Evolutionary conservation across 1,140 invertebrate genomes (phyloP).

Genomic region (Parasteatoda tepidariorum): DNA sequence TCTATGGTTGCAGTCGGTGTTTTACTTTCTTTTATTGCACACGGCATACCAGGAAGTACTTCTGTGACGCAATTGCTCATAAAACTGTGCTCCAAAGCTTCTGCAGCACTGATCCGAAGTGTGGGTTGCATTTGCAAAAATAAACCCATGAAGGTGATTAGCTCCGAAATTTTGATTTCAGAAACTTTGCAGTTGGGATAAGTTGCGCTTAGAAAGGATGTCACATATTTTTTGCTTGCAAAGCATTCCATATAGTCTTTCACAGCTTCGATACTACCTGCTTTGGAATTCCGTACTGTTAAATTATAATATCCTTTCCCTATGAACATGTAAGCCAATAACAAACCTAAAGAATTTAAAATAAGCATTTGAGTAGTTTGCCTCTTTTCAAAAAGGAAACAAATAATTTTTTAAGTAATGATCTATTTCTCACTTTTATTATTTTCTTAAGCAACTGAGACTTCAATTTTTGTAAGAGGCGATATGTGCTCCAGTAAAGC

Average conservation of each 20-base stretch:
- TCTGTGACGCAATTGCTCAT: not conserved
- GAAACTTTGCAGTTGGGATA: conserved; percentile 5
- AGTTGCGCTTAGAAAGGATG: conserved; percentile 10
- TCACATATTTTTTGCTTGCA: not conserved
- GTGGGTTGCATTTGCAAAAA: conserved; percentile 14
- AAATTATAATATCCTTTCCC: conserved; percentile 34
- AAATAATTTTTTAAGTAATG: not conserved
- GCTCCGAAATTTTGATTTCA: not conserved
- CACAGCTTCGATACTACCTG: conserved; percentile 6
- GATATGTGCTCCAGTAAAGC: not conserved
- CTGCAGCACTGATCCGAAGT: not conserved
- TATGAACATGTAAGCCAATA: conserved; percentile 21
- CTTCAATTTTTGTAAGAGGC: not conserved
- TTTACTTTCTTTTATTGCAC: no score
- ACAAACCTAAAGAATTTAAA: conserved; percentile 3
- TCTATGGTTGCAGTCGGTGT: no score
- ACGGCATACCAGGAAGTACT: not conserved
- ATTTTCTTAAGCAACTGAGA: not conserved
- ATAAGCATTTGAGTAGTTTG: not conserved
- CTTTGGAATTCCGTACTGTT: conserved; percentile 25
- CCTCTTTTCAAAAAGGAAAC: not conserved
- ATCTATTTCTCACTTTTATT: not conserved
- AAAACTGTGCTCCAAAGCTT: not conserved
- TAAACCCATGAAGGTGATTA: not conserved
- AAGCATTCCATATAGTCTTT: conserved; percentile 3